phyloP scores from a whole-genome alignment of 2,113 vertebrate species.

The Nesospiza acunhae region DNA sequence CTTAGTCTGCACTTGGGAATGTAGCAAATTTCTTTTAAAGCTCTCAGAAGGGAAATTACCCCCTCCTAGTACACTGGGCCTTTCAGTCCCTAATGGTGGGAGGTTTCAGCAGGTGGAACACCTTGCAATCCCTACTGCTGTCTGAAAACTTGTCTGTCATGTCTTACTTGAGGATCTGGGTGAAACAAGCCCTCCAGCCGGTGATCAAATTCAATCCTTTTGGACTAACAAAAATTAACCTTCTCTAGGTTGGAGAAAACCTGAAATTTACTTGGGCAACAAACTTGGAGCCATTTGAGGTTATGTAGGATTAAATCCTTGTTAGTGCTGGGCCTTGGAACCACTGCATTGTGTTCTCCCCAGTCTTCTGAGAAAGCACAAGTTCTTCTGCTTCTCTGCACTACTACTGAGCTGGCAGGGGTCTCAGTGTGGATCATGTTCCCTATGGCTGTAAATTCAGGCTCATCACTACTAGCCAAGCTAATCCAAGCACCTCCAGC shows the following conservation, averaged over 20 bases:
- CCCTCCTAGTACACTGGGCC: background rate
- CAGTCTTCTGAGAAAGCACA: background rate
- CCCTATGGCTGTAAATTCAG: background rate
- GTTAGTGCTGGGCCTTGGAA: background rate
- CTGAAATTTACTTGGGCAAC: background rate
- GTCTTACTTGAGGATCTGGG: background rate
- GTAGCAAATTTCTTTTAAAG: background rate
- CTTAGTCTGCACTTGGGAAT: background rate
- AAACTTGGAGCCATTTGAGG: background rate
- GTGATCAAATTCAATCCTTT: background rate
- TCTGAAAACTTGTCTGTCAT: background rate
- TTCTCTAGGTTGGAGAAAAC: background rate
- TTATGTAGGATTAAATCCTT: background rate
- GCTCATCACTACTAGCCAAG: background rate
- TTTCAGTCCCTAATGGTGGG: background rate
- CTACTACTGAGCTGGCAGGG: background rate
- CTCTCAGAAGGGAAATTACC: background rate
- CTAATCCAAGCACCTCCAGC: background rate
- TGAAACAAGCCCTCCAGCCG: background rate
- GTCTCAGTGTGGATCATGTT: background rate
- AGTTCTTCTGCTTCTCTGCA: background rate
- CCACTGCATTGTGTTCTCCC: background rate
- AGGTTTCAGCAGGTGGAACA: background rate
- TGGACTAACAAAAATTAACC: background rate
- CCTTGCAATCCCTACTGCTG: background rate